Percentiles rank a stretch among this genome's conserved stretches.
Conservation (phyloP, 92 coral and sea anemone genomes). For the Diadumene lineata region DNA sequence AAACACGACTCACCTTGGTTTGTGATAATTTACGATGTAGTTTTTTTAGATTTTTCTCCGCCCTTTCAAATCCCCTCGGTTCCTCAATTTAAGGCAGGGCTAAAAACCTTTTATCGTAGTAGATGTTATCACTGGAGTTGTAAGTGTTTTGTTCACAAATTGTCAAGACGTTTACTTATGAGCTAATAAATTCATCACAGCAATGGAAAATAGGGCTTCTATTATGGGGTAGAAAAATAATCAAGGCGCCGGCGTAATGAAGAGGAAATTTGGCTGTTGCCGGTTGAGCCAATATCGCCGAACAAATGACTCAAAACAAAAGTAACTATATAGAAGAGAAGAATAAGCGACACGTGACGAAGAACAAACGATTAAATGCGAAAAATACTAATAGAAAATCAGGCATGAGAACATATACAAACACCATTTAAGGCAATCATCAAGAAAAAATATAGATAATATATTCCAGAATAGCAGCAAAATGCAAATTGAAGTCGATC, state of each 20-base stretch:
- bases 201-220: conserved; percentile 4
- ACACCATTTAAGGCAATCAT: neutral
- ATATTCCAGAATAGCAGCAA: neutral
- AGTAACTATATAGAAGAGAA: conserved; percentile 1
- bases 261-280: conserved; percentile 36
- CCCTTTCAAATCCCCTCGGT: conserved; percentile 19
- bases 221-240: neutral
- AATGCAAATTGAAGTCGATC: neutral
- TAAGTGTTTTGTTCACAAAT: conserved; percentile 32
- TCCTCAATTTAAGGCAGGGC: conserved; percentile 20
- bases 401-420: neutral
- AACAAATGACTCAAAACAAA: conserved; percentile 28
- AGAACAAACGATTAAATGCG: neutral
- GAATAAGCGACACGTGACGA: conserved; percentile 21
- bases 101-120: conserved; percentile 29
- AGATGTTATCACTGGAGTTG: conserved; percentile 28
- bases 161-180: conserved; percentile 27
- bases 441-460: neutral
- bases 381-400: neutral
- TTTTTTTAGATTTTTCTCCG: too few species aligned
- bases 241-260: conserved; percentile 26
- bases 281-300: conserved; percentile 33
- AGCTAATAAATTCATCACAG: conserved; percentile 33
- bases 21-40: too few species aligned
- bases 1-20: conserved; percentile 11